Conservation (phyloP, 1,140 invertebrate genomes). For the Drosophila tropicalis region DNA sequence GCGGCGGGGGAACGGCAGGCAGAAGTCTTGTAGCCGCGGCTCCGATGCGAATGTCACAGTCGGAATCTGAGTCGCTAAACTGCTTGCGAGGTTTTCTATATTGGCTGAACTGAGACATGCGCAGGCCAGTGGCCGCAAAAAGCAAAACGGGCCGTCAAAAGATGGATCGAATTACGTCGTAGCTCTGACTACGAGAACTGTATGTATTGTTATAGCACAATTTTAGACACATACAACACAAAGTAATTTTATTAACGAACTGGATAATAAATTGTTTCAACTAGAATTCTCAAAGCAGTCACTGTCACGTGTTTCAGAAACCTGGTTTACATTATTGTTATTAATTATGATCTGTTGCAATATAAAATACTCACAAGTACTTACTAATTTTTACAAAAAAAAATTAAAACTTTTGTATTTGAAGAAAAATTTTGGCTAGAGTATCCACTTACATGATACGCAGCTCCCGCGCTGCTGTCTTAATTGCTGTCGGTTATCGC, state of each 20-base stretch:
- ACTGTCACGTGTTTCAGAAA: slow-evolving; percentile 12
- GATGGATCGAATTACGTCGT: not conserved
- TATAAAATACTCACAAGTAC: slow-evolving; percentile 1
- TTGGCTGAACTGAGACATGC: not conserved
- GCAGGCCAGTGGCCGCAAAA: slow-evolving; percentile 1
- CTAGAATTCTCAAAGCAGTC: slow-evolving; percentile 18
- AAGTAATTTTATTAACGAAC: not conserved
- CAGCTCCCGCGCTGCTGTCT: slow-evolving; percentile 5
- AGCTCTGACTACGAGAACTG: slow-evolving; percentile 1
- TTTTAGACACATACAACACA: not conserved
- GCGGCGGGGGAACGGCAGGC: slow-evolving; percentile 2
- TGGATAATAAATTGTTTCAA: slow-evolving; percentile 12
- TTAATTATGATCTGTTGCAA: slow-evolving; percentile 3
- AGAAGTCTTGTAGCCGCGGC: not conserved
- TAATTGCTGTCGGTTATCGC: not conserved
- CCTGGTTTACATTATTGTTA: not conserved
- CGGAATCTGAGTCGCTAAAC: slow-evolving; percentile 4
- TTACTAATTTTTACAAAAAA: not conserved
- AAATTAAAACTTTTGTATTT: not conserved
- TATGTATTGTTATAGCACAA: not conserved
- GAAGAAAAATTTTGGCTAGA: no score
- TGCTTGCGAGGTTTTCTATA: not conserved
- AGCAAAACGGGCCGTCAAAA: not conserved
- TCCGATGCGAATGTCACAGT: not conserved
- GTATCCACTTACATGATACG: not conserved